These are phyloP conservation scores for Eledona agricola DNA, from an alignment of 2,888 invertebrate genomes.

Conservation along the genomic window DNA sequence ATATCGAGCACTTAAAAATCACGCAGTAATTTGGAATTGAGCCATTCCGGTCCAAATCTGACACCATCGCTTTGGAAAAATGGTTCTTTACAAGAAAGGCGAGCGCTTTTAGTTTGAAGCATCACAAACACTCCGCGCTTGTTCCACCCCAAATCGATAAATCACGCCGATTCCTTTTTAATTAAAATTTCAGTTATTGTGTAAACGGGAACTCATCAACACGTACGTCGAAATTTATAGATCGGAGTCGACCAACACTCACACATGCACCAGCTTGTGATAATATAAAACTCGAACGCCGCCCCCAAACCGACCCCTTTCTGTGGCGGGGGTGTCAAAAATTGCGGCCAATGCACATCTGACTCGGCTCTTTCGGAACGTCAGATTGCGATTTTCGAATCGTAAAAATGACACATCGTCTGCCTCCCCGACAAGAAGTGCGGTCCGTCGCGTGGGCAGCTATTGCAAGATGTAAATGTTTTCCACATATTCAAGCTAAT, in stretches of 20 bases:
- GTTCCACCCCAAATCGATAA: conserved; percentile 8
- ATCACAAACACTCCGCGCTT: background rate
- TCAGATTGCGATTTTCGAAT: conserved; percentile 43
- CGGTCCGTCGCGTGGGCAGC: too few species aligned
- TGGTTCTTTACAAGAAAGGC: conserved; percentile 9
- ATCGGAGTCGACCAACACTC: conserved; percentile 23
- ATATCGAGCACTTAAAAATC: conserved; percentile 13
- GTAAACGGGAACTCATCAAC: conserved; percentile 49
- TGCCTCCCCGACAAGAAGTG: conserved; percentile 15
- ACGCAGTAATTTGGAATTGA: conserved; percentile 16
- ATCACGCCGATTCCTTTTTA: conserved; percentile 41
- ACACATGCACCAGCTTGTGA: conserved; percentile 49
- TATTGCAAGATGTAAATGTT: conserved; percentile 27
- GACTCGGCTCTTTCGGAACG: conserved; percentile 44
- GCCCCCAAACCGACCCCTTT: conserved; percentile 30
- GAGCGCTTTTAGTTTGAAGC: background rate
- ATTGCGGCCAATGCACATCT: conserved; percentile 48
- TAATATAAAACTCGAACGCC: conserved; percentile 46
- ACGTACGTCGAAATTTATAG: conserved; percentile 46
- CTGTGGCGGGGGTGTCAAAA: conserved; percentile 47
- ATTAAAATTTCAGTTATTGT: conserved; percentile 48
- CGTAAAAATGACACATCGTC: conserved; percentile 30
- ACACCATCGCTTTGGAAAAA: conserved; percentile 2
- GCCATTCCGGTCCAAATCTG: conserved; percentile 19
- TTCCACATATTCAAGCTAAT: conserved; percentile 18